Base-by-base conservation (phyloP, 2,888 invertebrate species). In the Marronus borbonicus region DNA sequence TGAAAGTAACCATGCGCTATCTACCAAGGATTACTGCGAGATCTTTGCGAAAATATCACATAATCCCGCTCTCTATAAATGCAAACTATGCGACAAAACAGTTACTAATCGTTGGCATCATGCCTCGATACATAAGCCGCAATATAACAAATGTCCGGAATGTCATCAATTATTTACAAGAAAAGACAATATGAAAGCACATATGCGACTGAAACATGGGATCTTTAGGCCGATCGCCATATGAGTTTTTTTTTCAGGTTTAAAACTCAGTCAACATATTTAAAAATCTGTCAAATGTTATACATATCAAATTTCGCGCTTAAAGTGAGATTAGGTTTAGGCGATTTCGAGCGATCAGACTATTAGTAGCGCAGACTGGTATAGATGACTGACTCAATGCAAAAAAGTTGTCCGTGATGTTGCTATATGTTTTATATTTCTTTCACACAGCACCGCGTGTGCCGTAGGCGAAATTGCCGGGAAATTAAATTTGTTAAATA, bases 91-190 rank as follows among this genome's bases (percentile, higher is more conserved):
- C 88, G 92, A 92, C 80, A 93, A 93, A 89, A 90, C 90, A 80
- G 93, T 93, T 82, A 91, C 90, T 85, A 93, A 93, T 88, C 89
- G 92, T 84, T 93, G 93, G 91, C 93, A 93, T 85, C 93, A 93
- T 85, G 89, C 92, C 88, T 91, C 92, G 86, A 92, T 92, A 50
- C 93, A 93, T 86, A 91, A 91, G 82, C 92, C 92, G 17, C 92
- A 92, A 84, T 90, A 91, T 83, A 92, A 92, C 85, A 90, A 90
- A 84, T 93, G 93, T 83, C 92, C 93, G 2, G 87, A 92, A 83
- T 93, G 92, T 86, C 90, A 91, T 65, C 91, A 92, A 81, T 90
- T 91, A 76, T 90, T 93, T 84, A 93, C 93, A 64, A 89, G 93
- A 80, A 93, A 92, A 81, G 93, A 93, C 86, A 93, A 93, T 86